Evolutionary conservation across 30 jellyfish, hydroid and myxozoan species (phyloP), one percentile per base, ranked within the genome.

Genomic region (Aurelia sp.): DNA sequence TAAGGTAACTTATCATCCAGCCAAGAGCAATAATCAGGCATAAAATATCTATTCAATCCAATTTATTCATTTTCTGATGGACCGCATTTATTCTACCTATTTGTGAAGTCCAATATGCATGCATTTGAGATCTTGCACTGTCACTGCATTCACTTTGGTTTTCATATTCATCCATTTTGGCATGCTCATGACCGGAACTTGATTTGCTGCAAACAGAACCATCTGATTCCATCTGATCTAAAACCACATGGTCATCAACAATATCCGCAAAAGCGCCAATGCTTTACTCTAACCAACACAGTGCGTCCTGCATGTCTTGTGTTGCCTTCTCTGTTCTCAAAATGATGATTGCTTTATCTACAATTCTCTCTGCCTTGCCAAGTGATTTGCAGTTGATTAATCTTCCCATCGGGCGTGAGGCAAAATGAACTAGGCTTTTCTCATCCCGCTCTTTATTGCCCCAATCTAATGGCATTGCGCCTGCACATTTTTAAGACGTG

Each of bases 381-480:
- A 70, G 31, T 5, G 61, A 24, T 15, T 33, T 41, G 33, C 81
- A 30, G 1, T 70, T 33, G 13, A 70, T 70, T 59, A 70, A 5
- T 48, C 81, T 70, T 8, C 81, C 81, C 67, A 70, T 33, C 8
- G 38, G 67, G 31, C 81, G 81, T 17, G 17, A 3, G 0, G 81
- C 81, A 16, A 70, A 70, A 70, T 70, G 81, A 33, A 68, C 27
- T 30, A 57, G 63, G 41, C 87, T 76, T 21, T 58, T 76, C 67
- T 55, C 87, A 31, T 55, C 33, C 35, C 58, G 87, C 35, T 76
- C 87, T 8, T 31, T 51, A 30, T 61, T 76, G 21, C n/a, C 44
- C 1, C 11, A 13, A 38, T 61, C 24, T 12, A 57, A 57, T 55
- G 20, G 72, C 72, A 65, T 65, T 79, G n/a, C 81, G 48, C 20